A percentile compares a stretch with the other conserved stretches of the same genome.
Evolutionary conservation across 53 echinoderm and acorn worm species (phyloP).

Genomic region (Antedon mediterranea): DNA sequence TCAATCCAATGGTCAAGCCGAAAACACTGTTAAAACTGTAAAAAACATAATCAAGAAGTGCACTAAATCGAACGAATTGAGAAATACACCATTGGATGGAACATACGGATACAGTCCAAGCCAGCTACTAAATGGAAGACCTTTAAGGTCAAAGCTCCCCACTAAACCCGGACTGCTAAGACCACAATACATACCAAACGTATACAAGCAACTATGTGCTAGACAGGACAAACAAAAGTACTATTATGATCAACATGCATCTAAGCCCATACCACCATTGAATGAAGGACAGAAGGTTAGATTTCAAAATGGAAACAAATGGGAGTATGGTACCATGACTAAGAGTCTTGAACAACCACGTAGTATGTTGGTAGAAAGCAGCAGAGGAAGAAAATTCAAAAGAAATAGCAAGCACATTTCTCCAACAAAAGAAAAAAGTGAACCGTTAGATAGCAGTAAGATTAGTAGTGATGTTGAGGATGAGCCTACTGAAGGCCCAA

Average conservation of each 20-base stretch:
- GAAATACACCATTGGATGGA: slow-evolving; percentile 20
- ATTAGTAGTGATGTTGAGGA: too few relatives aligned
- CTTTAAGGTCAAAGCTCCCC: neutral
- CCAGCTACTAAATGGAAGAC: neutral
- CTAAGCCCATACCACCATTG: too few relatives aligned
- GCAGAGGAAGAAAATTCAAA: too few relatives aligned
- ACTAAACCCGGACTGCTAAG: slow-evolving; percentile 2
- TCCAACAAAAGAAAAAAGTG: too few relatives aligned
- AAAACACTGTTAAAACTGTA: neutral
- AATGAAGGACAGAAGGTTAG: too few relatives aligned
- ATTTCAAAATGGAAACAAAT: too few relatives aligned
- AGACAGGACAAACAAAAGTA: slow-evolving; percentile 23
- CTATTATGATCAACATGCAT: slow-evolving; percentile 8
- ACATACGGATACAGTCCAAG: neutral
- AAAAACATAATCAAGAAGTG: slow-evolving; percentile 2
- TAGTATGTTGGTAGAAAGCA: too few relatives aligned
- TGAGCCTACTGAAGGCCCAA: too few relatives aligned
- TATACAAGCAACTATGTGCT: neutral
- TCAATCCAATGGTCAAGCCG: slow-evolving; percentile 11
- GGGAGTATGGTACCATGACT: too few relatives aligned
- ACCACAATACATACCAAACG: slow-evolving; percentile 9
- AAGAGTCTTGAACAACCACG: too few relatives aligned
- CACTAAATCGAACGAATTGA: slow-evolving; percentile 8
- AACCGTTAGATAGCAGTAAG: too few relatives aligned
- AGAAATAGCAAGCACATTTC: too few relatives aligned